Base-by-base conservation (phyloP, 1,140 invertebrate species). In the Euura lappo region DNA sequence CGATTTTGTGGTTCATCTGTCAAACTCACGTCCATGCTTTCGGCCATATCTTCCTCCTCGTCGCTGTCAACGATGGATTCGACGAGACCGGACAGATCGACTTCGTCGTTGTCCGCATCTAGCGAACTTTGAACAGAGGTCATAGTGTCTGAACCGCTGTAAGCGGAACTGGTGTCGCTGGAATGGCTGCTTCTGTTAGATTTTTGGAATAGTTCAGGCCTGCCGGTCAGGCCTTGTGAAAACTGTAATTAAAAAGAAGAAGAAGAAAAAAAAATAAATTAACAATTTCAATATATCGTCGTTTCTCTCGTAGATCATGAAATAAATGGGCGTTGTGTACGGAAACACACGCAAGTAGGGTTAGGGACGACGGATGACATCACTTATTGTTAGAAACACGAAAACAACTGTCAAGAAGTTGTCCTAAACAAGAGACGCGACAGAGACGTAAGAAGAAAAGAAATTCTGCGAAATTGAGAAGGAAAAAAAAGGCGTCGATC, bases 41-140 rank as follows among this genome's bases (percentile, higher is more conserved):
- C 96, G 45, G 95, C 95, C 77, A 97, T 89, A 89, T 97, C 95
- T 85, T 98, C 97, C 76, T 97, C 96, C 81, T 97, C 95, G 86
- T 98, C 97, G 65, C 95, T 97, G 86, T 99, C 98, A 0, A 98
- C 97, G 73, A 96, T 93, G 72, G 96, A 97, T 88, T 99, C 97
- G 2, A 97, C 93, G 67, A 99, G 92, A 46, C 97, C 97, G 44
- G 95, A 95, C 13, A 98, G 90, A 87, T 98, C 97, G 46, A 97
- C 93, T 83, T 98, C 96, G 79, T 97, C 95, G 65, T 93, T 93
- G 87, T 96, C 95, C 76, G 94, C 90, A 72, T 96, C 93, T 42
- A 90, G 81, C 4, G 93, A 94, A 77, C 93, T 94, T 83, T 96
- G 95, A 69, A 95, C 94, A 68, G 94, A 95, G 80, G 96, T 96